Base-by-base conservation (phyloP, 2,113 vertebrate genomes). In the Chaetops frenatus region DNA sequence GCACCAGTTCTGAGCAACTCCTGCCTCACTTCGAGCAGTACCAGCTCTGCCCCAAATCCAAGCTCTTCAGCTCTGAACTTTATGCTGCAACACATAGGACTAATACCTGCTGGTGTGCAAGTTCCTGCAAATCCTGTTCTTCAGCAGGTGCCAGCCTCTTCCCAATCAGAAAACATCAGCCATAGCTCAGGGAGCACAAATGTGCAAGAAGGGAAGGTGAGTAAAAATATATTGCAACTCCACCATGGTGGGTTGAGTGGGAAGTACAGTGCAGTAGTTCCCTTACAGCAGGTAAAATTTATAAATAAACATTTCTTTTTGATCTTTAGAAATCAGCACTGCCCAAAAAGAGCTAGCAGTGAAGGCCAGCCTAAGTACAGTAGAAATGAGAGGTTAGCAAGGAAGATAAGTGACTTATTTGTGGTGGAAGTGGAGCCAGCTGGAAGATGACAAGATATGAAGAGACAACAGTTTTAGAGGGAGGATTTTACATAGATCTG, bases 1-100 rank as follows among this genome's bases (percentile, higher is more conserved):
- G 69, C 98, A 8, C 96, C 98, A 44, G 94, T 98, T 3, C 88
- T 98, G 60, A 97, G 86, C 81, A 95, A 83, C n/a, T 96, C 97
- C 0, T 97, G 96, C 64, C 38, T 97, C 67, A 13, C 48, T 19
- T 97, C 98, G 1, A 90, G 97, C 86, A 98, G 96, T 23, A 22
- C 85, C 9, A 31, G 90, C 25, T 95, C 97, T 29, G 51, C 97
- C 67, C 98, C 94, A 81, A 98, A 97, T 76, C 98, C 98, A 13
- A 98, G 98, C 79, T 98, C 99, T 3, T 98, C 99, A 60, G 97
- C 99, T 96, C 95, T 99, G 60, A 99, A 99, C 98, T 99, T 99
- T 89, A 99, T 99, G 15, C 96, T 99, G 85, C 99, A 99, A 76
- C 99, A 99, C 50, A 66, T 99, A 76, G 98, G 99, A 72, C 98